Evolutionary conservation across 2,113 vertebrate species (phyloP).

Genomic region (Proteles cristata): DNA sequence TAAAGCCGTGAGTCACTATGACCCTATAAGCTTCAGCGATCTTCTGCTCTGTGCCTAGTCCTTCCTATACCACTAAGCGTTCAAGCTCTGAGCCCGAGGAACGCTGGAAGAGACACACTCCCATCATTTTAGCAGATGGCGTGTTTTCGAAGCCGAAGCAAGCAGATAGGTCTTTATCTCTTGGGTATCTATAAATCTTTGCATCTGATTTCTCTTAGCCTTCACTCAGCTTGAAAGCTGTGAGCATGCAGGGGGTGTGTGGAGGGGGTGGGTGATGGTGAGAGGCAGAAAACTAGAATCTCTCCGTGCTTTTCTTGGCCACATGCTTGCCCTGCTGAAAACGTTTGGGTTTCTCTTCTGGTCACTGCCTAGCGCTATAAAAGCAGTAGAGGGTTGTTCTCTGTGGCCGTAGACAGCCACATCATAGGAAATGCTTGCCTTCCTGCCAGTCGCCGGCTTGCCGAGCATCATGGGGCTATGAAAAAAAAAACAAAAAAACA

Average conservation of each 20-base stretch:
- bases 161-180: background rate
- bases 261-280: background rate
- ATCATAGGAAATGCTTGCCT: background rate
- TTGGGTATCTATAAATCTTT: background rate
- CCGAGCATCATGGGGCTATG: background rate
- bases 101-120: accelerated
- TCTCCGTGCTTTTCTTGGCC: background rate
- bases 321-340: background rate
- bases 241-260: background rate
- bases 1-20: background rate
- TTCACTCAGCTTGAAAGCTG: background rate
- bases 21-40: background rate
- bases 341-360: background rate
- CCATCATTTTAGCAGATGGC: background rate
- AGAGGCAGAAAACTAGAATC: background rate
- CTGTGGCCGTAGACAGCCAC: background rate
- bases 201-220: background rate
- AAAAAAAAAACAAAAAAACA: constrained; percentile 2
- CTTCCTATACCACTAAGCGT: background rate
- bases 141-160: background rate
- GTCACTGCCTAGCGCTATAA: background rate
- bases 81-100: background rate
- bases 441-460: background rate
- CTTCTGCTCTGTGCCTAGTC: too few relatives aligned
- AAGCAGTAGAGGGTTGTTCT: background rate